Evolutionary conservation across 2,888 invertebrate genomes (phyloP), one percentile per base, ranked within the genome.

Genomic region (Cephonodes hylas): DNA sequence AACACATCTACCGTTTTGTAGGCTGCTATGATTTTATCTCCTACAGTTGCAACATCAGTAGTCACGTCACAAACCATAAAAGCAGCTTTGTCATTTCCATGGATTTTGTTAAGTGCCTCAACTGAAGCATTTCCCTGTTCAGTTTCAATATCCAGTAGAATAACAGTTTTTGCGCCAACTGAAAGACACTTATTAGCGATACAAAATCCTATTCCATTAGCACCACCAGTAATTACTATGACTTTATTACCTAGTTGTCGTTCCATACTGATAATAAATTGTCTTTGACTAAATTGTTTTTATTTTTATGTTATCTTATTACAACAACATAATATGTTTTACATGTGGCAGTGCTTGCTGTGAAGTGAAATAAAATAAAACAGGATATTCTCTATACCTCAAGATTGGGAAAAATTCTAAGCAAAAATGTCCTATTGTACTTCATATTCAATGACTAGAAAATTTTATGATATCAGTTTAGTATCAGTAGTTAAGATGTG

Each of bases 191-290:
- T 86, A 4, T 85, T 83, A 1, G 87, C 89, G 61, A 88, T 93
- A 62, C 81, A 83, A 27, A 83, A 83, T 0, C 94, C 94, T 58
- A 94, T 93, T 0, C 94, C 93, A 15, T 81, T 80, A 0, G 93
- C 93, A 20, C 89, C 94, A 0, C 94, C 94, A 0, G 94, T 94
- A 15, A 94, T 70, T 0, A 81, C 73, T 3, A 77, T 67, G 0
- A 75, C 69, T 69, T 74, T 76, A 23, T 80, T 74, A 60, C 70
- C 68, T 0, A 79, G 56, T 2, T 65, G 61, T 42, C 53, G 65
- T 3, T 58, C 58, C 75, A 79, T 75, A 15, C 13, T 57, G 38
- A 20, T 2, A 22, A 1, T 3, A 22, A 20, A 13, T 13, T 2
- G 15, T 4, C 22, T 27, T 15, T 5, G 6, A n/a, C 15, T 13